These are phyloP conservation scores for Tipula vernalis DNA, from an alignment of 2,888 invertebrate genomes.

Conservation along the genomic window DNA sequence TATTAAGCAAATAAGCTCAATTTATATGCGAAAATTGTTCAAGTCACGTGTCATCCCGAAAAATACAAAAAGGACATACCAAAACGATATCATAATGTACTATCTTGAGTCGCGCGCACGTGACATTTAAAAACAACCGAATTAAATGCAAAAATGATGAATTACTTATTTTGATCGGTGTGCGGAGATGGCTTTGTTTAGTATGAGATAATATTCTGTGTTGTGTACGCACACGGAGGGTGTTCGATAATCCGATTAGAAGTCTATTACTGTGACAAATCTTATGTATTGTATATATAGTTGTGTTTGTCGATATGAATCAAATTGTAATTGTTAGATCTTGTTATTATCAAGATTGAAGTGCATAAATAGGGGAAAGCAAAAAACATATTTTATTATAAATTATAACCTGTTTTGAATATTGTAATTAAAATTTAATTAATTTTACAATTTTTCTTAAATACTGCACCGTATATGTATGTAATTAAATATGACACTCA, in stretches of 20 bases:
- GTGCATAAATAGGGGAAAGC: background rate
- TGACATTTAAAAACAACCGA: background rate
- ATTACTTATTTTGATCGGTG: background rate
- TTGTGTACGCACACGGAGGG: background rate
- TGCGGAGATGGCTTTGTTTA: background rate
- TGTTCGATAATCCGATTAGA: background rate
- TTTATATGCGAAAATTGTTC: constrained; percentile 4
- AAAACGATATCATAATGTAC: background rate
- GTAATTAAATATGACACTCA: too few relatives aligned
- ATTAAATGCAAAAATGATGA: background rate
- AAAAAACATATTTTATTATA: background rate
- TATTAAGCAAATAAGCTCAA: background rate
- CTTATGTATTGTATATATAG: background rate
- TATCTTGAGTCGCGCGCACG: background rate
- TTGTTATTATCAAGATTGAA: background rate
- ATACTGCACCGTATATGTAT: too few relatives aligned
- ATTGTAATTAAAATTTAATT: too few relatives aligned
- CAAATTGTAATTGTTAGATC: background rate
- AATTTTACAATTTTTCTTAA: too few relatives aligned
- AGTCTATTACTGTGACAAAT: constrained; percentile 4
- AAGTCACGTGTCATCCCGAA: background rate
- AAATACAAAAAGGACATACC: background rate
- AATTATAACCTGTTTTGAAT: too few relatives aligned
- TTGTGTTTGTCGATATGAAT: background rate
- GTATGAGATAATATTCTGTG: background rate